Evolutionary conservation across 2,113 vertebrate genomes (phyloP), one percentile per base, ranked within the genome.

Genomic region (Pteruthius melanotis): DNA sequence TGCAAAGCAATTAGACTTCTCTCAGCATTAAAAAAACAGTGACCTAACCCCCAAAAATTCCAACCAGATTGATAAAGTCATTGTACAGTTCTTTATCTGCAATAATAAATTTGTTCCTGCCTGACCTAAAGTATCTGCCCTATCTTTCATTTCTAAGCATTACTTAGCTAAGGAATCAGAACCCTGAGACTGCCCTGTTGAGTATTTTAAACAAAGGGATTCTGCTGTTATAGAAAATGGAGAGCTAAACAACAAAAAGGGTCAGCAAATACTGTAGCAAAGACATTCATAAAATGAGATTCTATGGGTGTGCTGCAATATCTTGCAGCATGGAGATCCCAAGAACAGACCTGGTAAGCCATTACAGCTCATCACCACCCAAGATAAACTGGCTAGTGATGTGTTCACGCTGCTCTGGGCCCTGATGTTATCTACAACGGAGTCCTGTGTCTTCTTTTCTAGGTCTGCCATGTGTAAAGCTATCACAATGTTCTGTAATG

Each of bases 31-130:
- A 69, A 59, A 94, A 61, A 13, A 11, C 11, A 52, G 4, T 11
- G 16, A 7, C 11, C 10, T 16, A 28, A 22, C 0, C 1, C 13
- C 10, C 1, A 3, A 11, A 56, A 44, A 20, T 6, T 69, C 8
- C 10, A 68, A 9, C 9, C 7, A 45, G 37, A 21, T 27, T 52
- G 35, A n/a, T 89, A 66, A 57, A 56, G 7, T 66, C 24, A 37
- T 56, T 56, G 24, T 44, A 65, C n/a, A 54, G 7, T 61, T 90
- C 14, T 52, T 35, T 57, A 69, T 90, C 42, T 76, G 17, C 27
- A 72, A 35, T 71, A 68, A 47, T 2, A 76, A 65, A 61, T 44
- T 57, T 70, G 5, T 77, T 26, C 9, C n/a, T 85, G 1, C 59
- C 27, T 66, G 27, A 59, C n/a, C 40, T 52, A 44, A 84, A 57